Conservation (phyloP, 2,113 vertebrate genomes). For the Machaerirhynchus nigripectus region DNA sequence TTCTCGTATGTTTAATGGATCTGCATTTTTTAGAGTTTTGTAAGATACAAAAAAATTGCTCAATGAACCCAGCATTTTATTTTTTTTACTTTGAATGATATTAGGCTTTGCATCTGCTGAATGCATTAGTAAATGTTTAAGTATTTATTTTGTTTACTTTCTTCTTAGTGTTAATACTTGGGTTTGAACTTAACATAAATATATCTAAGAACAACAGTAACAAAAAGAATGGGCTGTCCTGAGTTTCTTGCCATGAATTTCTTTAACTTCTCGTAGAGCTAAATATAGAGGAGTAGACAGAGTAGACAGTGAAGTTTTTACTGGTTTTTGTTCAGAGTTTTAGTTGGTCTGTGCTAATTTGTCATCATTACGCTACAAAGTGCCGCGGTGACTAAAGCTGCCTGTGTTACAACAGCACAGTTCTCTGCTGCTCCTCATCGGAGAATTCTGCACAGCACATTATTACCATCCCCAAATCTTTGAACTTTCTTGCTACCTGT, state of each 20-base stretch:
- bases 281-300: background rate
- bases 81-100: background rate
- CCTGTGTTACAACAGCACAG: background rate
- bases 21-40: background rate
- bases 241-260: background rate
- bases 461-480: background rate
- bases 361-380: background rate
- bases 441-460: background rate
- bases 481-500: background rate
- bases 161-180: background rate
- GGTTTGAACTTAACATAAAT: background rate
- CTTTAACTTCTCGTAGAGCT: background rate
- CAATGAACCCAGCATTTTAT: background rate
- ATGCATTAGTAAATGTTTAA: background rate
- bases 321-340: background rate
- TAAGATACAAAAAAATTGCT: background rate
- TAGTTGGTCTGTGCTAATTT: background rate
- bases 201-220: background rate
- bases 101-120: background rate
- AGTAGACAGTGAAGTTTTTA: background rate
- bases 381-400: background rate
- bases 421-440: background rate
- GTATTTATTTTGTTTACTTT: background rate
- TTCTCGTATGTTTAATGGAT: background rate
- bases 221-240: background rate